Evolutionary conservation across 2,113 vertebrate genomes (phyloP).

Genomic region (Megaceryle maxima): DNA sequence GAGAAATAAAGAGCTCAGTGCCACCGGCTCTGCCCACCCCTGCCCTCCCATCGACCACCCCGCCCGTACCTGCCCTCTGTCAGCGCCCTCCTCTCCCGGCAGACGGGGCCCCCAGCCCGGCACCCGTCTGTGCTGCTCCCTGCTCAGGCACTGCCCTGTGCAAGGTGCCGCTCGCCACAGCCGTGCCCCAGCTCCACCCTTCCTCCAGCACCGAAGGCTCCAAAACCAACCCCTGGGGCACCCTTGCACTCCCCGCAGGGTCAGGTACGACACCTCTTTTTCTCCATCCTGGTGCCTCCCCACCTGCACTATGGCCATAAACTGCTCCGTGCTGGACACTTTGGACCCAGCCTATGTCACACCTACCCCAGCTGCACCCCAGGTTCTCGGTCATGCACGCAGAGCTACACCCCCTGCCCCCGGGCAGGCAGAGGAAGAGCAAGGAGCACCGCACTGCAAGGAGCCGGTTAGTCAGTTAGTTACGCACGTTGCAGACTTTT

Average conservation of each 20-base stretch:
- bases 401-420: too few relatives aligned
- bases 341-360: rapidly evolving
- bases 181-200: too few relatives aligned
- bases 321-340: rapidly evolving
- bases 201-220: not conserved
- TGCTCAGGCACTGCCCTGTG: too few relatives aligned
- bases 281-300: not conserved
- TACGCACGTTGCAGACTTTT: not conserved
- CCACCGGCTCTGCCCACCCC: not conserved
- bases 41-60: not conserved
- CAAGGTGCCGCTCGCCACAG: not conserved
- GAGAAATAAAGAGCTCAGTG: slow-evolving; percentile 15
- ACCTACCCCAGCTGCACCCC: not conserved
- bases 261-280: not conserved
- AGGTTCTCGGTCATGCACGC: rapidly evolving
- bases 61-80: not conserved
- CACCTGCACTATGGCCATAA: rapidly evolving
- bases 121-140: not conserved
- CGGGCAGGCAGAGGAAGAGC: not conserved
- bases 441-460: rapidly evolving
- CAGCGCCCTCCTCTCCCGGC: not conserved
- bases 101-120: not conserved
- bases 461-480: not conserved
- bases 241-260: rapidly evolving
- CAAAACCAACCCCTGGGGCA: not conserved